Conservation (phyloP, 2,797 vertebrate genomes). For the Neosilurus hyrtlii region DNA sequence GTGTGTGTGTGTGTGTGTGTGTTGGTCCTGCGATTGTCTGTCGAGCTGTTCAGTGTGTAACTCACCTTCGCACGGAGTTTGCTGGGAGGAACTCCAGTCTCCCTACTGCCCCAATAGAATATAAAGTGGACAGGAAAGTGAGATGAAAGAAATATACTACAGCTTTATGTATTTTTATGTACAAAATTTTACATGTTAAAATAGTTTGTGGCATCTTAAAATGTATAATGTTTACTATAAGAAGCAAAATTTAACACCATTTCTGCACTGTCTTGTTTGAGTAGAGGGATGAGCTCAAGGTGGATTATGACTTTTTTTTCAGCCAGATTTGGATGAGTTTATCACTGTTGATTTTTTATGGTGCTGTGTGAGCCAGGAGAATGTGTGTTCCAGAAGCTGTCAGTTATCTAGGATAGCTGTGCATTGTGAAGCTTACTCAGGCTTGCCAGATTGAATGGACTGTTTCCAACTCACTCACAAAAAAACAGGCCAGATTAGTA, state of each 20-base stretch:
- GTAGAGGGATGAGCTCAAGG: background rate
- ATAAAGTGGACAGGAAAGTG: no score
- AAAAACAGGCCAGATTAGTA: conserved; percentile 3
- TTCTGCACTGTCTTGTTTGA: background rate
- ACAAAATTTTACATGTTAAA: background rate
- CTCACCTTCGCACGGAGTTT: no score
- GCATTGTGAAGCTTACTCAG: conserved; percentile 2
- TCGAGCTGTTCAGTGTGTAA: no score
- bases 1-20: no score
- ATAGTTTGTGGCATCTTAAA: background rate
- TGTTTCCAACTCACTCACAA: background rate
- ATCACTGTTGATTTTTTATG: background rate
- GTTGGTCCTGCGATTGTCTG: no score
- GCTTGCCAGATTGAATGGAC: conserved; percentile 27
- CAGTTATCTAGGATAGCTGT: background rate
- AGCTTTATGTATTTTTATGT: background rate
- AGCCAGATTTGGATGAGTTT: background rate
- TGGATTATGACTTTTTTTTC: background rate
- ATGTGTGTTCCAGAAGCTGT: background rate
- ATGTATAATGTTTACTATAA: background rate
- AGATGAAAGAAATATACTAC: background rate
- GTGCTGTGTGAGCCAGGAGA: background rate
- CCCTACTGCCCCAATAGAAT: no score
- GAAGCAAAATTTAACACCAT: background rate
- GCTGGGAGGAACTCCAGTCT: no score